phyloP scores from a whole-genome alignment of 1,140 invertebrate genomes.

The Penaeus japonicus region DNA sequence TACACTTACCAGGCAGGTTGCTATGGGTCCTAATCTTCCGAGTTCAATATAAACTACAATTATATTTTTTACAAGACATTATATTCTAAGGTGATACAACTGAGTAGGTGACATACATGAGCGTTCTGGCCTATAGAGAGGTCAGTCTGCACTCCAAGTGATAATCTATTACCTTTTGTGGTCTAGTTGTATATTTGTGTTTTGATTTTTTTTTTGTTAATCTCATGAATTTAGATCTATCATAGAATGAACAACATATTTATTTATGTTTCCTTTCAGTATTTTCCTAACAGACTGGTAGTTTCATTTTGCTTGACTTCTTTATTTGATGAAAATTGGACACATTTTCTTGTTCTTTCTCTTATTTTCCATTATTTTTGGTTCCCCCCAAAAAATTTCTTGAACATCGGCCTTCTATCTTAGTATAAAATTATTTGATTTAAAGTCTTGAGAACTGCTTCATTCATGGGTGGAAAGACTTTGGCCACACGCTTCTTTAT shows the following conservation, averaged over 20 bases:
- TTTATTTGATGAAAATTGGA: neutral
- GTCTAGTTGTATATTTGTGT: constrained; percentile 2
- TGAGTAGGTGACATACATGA: too few species aligned
- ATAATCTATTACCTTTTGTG: neutral
- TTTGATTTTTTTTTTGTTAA: constrained; percentile 33
- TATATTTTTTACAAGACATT: too few species aligned
- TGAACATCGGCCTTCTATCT: too few species aligned
- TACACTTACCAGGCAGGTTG: too few species aligned
- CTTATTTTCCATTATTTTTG: neutral
- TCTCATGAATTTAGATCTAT: constrained; percentile 31
- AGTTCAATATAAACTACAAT: too few species aligned
- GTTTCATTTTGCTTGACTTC: neutral
- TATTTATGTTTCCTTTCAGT: constrained; percentile 20
- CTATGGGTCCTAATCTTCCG: too few species aligned
- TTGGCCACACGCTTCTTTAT: too few species aligned
- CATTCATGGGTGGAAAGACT: too few species aligned
- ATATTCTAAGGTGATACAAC: too few species aligned
- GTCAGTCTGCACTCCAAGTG: neutral
- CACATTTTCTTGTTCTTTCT: neutral
- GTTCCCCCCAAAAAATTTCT: too few species aligned
- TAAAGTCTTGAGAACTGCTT: too few species aligned
- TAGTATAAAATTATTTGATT: too few species aligned
- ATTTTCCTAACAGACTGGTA: constrained; percentile 17
- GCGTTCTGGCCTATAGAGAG: neutral
- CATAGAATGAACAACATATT: constrained; percentile 18